Evolutionary conservation across 2,797 vertebrate species (phyloP).

Genomic region (Hydrocynus forskahlii): DNA sequence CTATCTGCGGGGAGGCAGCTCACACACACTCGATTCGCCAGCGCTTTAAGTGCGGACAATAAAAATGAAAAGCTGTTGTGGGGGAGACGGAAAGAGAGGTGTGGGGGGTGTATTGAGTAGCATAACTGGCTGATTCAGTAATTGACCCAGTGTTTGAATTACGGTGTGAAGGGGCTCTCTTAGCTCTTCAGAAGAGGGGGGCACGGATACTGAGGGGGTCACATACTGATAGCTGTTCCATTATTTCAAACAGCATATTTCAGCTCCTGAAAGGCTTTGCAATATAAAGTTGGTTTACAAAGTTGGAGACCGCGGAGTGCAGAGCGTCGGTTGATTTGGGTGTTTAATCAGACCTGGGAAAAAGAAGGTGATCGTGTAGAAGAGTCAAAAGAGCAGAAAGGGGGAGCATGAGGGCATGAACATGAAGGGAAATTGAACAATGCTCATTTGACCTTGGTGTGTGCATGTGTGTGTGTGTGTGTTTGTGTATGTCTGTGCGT

Average conservation of each 20-base stretch:
- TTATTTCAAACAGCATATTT: too few relatives aligned
- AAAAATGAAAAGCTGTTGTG: conserved; percentile 33
- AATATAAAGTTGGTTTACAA: too few relatives aligned
- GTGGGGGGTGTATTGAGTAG: conserved; percentile 17
- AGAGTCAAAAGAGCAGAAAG: not conserved
- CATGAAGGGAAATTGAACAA: conserved; percentile 47
- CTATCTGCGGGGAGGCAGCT: conserved; percentile 21
- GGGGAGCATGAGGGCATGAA: not conserved
- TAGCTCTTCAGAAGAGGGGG: not conserved
- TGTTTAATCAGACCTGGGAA: not conserved
- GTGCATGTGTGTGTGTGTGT: too few relatives aligned
- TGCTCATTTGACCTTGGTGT: conserved; percentile 39
- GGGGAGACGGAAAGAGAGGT: conserved; percentile 8
- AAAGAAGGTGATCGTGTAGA: conserved; percentile 20
- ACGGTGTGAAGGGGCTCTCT: not conserved
- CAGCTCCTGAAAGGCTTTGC: too few relatives aligned
- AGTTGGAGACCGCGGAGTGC: too few relatives aligned
- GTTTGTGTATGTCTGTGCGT: too few relatives aligned
- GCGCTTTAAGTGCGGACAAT: not conserved
- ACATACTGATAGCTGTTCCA: too few relatives aligned
- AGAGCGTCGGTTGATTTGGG: too few relatives aligned
- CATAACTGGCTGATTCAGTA: not conserved
- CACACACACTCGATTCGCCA: conserved; percentile 25
- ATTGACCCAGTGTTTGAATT: not conserved
- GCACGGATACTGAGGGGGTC: too few relatives aligned